Conservation (phyloP, 2,113 vertebrate species). For the Rattus norvegicus region DNA sequence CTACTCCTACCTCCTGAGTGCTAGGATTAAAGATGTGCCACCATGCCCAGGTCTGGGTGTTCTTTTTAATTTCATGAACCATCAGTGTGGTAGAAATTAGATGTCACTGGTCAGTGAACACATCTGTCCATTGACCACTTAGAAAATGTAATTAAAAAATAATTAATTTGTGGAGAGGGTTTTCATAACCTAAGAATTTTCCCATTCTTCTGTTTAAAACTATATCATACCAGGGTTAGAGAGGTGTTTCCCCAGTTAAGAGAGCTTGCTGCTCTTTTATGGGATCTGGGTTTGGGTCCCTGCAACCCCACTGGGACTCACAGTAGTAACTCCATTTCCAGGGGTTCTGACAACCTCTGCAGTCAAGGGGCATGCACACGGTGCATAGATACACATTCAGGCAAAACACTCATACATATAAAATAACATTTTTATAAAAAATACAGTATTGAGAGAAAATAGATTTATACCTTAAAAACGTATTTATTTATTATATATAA, state of each 20-base stretch:
- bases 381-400: not conserved
- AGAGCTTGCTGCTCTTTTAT: not conserved
- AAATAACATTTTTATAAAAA: not conserved
- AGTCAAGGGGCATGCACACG: not conserved
- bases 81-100: not conserved
- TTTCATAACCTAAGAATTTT: not conserved
- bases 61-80: not conserved
- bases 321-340: not conserved
- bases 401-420: not conserved
- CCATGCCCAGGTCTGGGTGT: not conserved
- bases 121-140: not conserved
- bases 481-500: no score
- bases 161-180: not conserved
- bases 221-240: not conserved
- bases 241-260: not conserved
- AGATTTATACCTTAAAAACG: not conserved
- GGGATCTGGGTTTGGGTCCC: not conserved
- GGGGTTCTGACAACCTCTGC: no score
- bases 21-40: not conserved
- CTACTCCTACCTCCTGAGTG: not conserved
- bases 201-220: not conserved
- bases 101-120: not conserved
- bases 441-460: not conserved
- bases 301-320: not conserved
- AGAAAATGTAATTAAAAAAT: not conserved